Percentiles rank a stretch among this genome's conserved stretches.
Evolutionary conservation across 92 coral and sea anemone species (phyloP).

Genomic region (Anthopleura xanthogrammica): DNA sequence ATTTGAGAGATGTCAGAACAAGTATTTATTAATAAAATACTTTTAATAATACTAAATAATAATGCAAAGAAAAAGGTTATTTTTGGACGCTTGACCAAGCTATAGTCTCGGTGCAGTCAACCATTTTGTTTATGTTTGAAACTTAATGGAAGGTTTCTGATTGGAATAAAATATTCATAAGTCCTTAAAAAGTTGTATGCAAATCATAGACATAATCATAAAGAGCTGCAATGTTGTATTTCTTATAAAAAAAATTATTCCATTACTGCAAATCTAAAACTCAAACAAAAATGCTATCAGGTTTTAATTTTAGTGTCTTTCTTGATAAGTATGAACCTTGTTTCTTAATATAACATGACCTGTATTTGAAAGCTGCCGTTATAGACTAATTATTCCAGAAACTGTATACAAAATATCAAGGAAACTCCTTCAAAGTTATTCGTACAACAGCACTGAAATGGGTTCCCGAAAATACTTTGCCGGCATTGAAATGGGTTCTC

Average conservation of each 20-base stretch:
- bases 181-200: slow-evolving; percentile 27
- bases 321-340: slow-evolving; percentile 1
- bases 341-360: neutral
- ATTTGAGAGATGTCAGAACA: neutral
- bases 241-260: neutral
- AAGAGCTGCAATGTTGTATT: neutral
- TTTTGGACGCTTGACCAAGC: neutral
- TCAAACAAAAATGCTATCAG: neutral
- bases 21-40: neutral
- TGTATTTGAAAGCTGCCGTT: slow-evolving; percentile 16
- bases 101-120: neutral
- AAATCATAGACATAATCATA: slow-evolving; percentile 16
- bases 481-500: slow-evolving; percentile 24
- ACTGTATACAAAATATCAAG: slow-evolving; percentile 22
- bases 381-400: slow-evolving; percentile 18
- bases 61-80: neutral
- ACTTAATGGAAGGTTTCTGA: slow-evolving; percentile 22
- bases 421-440: slow-evolving; percentile 11
- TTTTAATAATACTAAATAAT: neutral
- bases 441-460: slow-evolving; percentile 2
- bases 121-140: slow-evolving; percentile 16
- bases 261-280: neutral
- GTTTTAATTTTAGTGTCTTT: neutral
- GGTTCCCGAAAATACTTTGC: neutral
- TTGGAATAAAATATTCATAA: slow-evolving; percentile 30